These are phyloP conservation scores for Archaeoteleia sp. DNA, from an alignment of 2,888 invertebrate genomes.

Conservation along the genomic window DNA sequence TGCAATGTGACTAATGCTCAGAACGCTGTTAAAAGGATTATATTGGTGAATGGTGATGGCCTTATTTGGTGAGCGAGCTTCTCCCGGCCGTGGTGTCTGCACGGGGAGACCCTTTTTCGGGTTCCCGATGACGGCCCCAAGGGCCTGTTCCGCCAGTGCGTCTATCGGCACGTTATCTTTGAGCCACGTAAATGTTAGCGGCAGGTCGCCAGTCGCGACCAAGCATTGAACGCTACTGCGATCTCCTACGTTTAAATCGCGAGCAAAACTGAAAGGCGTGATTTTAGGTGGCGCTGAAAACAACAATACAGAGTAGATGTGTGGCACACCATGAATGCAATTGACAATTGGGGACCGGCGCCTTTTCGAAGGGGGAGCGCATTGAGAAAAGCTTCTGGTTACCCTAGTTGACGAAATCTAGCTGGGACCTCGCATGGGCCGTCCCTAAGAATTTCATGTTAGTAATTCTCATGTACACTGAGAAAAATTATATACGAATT, in stretches of 20 bases:
- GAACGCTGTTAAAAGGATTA: slow-evolving; percentile 79
- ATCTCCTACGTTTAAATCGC: slow-evolving; percentile 79
- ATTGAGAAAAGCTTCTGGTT: too few species aligned
- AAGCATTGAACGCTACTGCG: slow-evolving; percentile 79
- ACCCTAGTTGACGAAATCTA: too few species aligned
- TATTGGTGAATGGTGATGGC: slow-evolving; percentile 78
- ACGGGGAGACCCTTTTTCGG: slow-evolving; percentile 51
- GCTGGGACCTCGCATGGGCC: too few species aligned
- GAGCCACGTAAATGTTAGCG: slow-evolving; percentile 80
- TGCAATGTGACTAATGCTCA: slow-evolving; percentile 79
- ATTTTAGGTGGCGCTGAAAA: slow-evolving; percentile 80
- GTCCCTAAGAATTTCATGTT: too few species aligned
- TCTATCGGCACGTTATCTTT: slow-evolving; percentile 78
- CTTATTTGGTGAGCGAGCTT: slow-evolving; percentile 58
- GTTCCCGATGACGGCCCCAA: slow-evolving; percentile 58
- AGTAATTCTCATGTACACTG: too few species aligned
- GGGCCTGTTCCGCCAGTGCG: slow-evolving; percentile 58
- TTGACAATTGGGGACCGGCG: too few species aligned
- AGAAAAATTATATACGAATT: too few species aligned
- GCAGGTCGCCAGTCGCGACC: slow-evolving; percentile 80
- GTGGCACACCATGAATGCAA: too few species aligned
- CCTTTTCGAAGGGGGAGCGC: too few species aligned
- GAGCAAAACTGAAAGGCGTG: slow-evolving; percentile 81
- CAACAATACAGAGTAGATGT: slow-evolving; percentile 59
- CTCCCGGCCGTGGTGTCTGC: slow-evolving; percentile 43